Evolutionary conservation across 2,888 invertebrate species (phyloP).

Genomic region (Cosmopolites sordidus): DNA sequence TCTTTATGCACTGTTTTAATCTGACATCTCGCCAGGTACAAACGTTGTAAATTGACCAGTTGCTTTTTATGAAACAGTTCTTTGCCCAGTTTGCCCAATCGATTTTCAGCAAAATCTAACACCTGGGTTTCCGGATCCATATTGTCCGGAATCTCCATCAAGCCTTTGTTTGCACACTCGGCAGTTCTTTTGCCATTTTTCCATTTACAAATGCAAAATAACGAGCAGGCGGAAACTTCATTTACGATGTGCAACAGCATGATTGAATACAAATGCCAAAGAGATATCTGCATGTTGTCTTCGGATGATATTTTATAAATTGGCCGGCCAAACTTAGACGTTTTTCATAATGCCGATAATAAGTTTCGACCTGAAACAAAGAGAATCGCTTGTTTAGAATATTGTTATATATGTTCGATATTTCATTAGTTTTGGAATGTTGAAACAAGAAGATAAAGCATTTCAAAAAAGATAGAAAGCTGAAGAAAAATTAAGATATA

Average conservation of each 20-base stretch:
- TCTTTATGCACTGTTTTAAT: slow-evolving; percentile 73
- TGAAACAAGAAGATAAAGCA: too few species aligned
- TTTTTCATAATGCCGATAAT: slow-evolving; percentile 13
- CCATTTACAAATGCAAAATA: slow-evolving; percentile 84
- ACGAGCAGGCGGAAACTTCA: slow-evolving; percentile 59
- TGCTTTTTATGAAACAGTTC: slow-evolving; percentile 76
- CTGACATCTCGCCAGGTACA: slow-evolving; percentile 74
- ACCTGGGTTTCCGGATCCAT: slow-evolving; percentile 85
- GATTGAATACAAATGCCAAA: slow-evolving; percentile 22
- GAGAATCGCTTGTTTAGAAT: too few species aligned
- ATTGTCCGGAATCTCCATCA: slow-evolving; percentile 72
- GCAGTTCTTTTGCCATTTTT: slow-evolving; percentile 88
- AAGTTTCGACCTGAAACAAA: slow-evolving; percentile 12
- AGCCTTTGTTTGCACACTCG: slow-evolving; percentile 75
- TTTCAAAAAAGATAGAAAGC: too few species aligned
- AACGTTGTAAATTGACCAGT: slow-evolving; percentile 80
- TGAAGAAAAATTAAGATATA: too few species aligned
- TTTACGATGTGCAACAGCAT: slow-evolving; percentile 14
- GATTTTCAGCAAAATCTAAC: slow-evolving; percentile 78
- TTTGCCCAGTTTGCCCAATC: slow-evolving; percentile 69
- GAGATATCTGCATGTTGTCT: slow-evolving; percentile 21
- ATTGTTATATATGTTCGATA: too few species aligned
- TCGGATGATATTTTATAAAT: not conserved
- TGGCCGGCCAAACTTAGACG: slow-evolving; percentile 10
- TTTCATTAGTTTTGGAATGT: too few species aligned